These are phyloP conservation scores for Apteryx mantelli DNA, from an alignment of 2,113 vertebrate species.

Conservation along the genomic window DNA sequence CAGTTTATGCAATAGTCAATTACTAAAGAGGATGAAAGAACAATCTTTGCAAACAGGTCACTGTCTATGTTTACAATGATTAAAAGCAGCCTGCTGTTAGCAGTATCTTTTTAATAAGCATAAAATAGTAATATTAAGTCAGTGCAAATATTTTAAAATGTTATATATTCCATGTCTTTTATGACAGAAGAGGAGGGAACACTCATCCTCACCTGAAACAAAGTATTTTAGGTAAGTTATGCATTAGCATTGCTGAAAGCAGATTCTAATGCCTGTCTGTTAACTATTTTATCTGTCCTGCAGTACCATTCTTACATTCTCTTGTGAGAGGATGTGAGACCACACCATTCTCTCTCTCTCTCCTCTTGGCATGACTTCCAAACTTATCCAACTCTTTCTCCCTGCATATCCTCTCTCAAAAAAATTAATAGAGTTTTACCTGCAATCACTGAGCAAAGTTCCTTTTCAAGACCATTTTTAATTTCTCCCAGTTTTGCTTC, in stretches of 20 bases:
- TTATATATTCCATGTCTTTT: background rate
- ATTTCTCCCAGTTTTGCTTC: background rate
- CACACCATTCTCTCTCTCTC: too few relatives aligned
- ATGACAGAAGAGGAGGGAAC: background rate
- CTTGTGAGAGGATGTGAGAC: too few relatives aligned
- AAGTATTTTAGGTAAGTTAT: background rate
- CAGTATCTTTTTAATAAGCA: constrained; percentile 46
- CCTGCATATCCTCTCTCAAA: background rate
- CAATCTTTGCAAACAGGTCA: constrained; percentile 75
- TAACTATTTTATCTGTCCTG: background rate
- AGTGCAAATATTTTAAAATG: background rate
- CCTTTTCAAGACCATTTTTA: background rate
- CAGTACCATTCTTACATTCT: background rate
- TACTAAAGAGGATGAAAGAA: constrained; percentile 77
- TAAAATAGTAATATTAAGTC: constrained; percentile 14
- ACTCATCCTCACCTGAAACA: background rate
- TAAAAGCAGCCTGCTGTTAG: constrained; percentile 49
- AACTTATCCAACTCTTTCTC: background rate
- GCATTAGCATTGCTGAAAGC: background rate
- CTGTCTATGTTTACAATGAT: constrained; percentile 66
- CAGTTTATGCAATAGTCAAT: constrained; percentile 76
- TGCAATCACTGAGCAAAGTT: background rate
- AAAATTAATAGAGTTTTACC: background rate
- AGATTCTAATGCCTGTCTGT: background rate
- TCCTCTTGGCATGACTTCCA: background rate